Evolutionary conservation across 2,888 invertebrate genomes (phyloP), one percentile per base, ranked within the genome.

Genomic region (Plebejus melissa): DNA sequence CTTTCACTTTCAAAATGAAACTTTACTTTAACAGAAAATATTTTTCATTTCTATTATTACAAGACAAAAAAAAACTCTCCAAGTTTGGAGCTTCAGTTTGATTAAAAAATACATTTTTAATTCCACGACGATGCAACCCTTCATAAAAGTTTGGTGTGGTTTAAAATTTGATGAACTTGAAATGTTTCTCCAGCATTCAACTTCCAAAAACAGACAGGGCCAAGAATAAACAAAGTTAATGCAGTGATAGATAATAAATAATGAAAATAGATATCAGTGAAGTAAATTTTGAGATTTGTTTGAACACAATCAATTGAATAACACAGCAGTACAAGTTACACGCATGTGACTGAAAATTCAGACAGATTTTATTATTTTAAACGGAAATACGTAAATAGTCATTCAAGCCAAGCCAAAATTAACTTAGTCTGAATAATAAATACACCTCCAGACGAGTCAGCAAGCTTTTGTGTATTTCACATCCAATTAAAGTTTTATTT

Each of bases 181-280:
- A 60, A 74, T 74, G 65, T 74, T 74, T 65, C 46, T 65, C 22
- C 28, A 65, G 57, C 3, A 46, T 50, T 71, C 6, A 57, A 28
- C 54, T 50, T 57, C 22, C 38, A 28, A 65, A 71, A 54, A 54
- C 32, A 32, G 36, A 11, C 22, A 22, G 69, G 70, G 76, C 77
- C 75, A 76, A 77, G 77, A 75, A 77, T 77, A 74, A 79, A 77
- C 76, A 74, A 79, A 78, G 77, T 77, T 71, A 77, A 78, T 79
- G 77, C 32, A 32, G 78, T 76, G 75, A 71, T 28, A 22, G 75
- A 71, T 13, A 22, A 22, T 22, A 22, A 77, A 71, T 46, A 22
- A 28, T 22, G 28, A 22, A 28, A 46, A 50, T 46, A 1, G 28
- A 71, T 0, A 28, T 28, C 28, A 16, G 46, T 28, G 28, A 4